Conservation (phyloP, 2,797 vertebrate genomes). For the Tadarida brasiliensis region DNA sequence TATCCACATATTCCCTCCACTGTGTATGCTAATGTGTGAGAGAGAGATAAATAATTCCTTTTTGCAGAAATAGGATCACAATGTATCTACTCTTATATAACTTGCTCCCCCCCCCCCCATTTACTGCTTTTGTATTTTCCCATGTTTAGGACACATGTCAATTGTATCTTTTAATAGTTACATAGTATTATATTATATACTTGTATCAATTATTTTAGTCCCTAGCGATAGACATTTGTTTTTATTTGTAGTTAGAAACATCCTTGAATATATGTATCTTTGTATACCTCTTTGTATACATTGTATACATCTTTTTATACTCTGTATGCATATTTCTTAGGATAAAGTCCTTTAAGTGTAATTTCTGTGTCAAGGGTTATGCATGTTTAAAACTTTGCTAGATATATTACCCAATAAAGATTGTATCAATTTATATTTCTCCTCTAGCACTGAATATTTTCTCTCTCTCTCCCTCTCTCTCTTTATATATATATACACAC, state of each 20-base stretch:
- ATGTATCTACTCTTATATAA: neutral
- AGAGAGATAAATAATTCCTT: neutral
- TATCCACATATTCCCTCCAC: neutral
- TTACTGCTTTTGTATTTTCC: constrained; percentile 35
- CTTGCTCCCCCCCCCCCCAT: neutral
- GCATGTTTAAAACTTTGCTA: constrained; percentile 18
- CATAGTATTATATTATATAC: neutral
- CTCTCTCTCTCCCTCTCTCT: no score
- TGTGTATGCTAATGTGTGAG: neutral
- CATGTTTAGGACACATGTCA: neutral
- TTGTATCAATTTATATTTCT: constrained; percentile 45
- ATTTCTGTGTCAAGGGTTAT: neutral
- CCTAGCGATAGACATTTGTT: neutral
- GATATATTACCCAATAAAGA: neutral
- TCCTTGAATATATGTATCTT: neutral
- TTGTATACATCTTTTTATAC: neutral
- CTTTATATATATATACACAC: no score
- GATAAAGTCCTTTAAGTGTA: neutral
- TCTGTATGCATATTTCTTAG: neutral
- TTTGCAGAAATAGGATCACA: neutral
- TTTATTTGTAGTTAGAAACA: neutral
- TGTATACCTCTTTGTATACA: neutral
- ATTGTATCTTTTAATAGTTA: constrained; percentile 14
- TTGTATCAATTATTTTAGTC: constrained; percentile 33
- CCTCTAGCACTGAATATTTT: neutral